A percentile compares a stretch with the other conserved stretches of the same genome.
These are phyloP conservation scores for Lithophane socia DNA, from an alignment of 2,888 invertebrate species.

Conservation along the genomic window DNA sequence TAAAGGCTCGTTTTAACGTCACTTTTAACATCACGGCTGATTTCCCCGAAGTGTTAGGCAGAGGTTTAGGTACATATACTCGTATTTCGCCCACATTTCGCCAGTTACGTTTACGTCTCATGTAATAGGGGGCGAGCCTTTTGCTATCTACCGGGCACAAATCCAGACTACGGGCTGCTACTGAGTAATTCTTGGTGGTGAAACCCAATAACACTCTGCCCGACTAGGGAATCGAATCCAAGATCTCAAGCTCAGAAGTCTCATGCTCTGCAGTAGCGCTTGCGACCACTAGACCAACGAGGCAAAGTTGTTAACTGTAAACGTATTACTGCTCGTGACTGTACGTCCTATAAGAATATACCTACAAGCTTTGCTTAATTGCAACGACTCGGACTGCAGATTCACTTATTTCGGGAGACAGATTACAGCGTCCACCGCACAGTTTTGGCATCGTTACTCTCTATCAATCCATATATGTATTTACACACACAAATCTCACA, in stretches of 20 bases:
- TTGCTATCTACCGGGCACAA: not conserved
- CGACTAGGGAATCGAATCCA: too few relatives aligned
- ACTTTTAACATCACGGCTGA: not conserved
- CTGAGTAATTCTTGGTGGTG: too few relatives aligned
- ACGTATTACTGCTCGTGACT: too few relatives aligned
- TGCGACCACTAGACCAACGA: too few relatives aligned
- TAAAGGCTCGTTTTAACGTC: not conserved
- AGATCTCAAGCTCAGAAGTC: too few relatives aligned
- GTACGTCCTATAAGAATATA: too few relatives aligned
- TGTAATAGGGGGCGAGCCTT: not conserved
- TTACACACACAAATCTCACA: slow-evolving; percentile 1
- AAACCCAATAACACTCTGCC: not conserved
- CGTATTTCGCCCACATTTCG: not conserved
- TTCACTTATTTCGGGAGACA: not conserved
- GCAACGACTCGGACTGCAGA: not conserved
- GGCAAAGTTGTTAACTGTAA: too few relatives aligned
- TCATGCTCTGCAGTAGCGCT: not conserved
- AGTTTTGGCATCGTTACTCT: slow-evolving; percentile 14
- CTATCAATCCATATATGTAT: not conserved
- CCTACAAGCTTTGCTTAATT: too few relatives aligned
- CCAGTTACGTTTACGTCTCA: not conserved
- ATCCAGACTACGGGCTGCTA: not conserved
- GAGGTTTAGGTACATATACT: too few relatives aligned
- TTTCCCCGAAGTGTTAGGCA: not conserved
- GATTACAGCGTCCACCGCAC: not conserved